phyloP scores from a whole-genome alignment of 1,140 invertebrate species.

The Ceratoteleas bidentatus region DNA sequence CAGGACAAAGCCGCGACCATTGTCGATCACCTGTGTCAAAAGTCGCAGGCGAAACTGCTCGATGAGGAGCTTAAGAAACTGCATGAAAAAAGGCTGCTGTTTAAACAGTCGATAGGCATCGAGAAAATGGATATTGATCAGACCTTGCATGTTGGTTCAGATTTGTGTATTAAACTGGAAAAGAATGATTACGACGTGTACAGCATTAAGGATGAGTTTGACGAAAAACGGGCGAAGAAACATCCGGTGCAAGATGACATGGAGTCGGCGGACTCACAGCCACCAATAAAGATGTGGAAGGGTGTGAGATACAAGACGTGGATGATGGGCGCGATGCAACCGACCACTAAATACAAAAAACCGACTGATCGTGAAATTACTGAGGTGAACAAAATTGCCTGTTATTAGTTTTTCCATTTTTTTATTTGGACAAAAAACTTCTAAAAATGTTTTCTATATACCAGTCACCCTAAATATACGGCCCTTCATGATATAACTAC shows the following conservation, averaged over 20 bases:
- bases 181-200: constrained; percentile 72
- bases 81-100: constrained; percentile 70
- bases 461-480: too few species aligned
- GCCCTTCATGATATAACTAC: too few species aligned
- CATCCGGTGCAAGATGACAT: constrained; percentile 73
- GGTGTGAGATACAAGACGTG: constrained; percentile 88
- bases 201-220: constrained; percentile 82
- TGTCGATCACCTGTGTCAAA: constrained; percentile 84
- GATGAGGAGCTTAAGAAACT: constrained; percentile 76
- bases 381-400: too few species aligned
- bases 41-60: constrained; percentile 75
- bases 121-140: constrained; percentile 69
- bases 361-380: constrained; percentile 91
- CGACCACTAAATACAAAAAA: constrained; percentile 87
- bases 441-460: too few species aligned
- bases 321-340: constrained; percentile 84
- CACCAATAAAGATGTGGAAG: constrained; percentile 86
- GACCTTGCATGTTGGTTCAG: constrained; percentile 60
- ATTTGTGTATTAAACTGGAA: constrained; percentile 60
- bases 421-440: too few species aligned
- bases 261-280: constrained; percentile 78
- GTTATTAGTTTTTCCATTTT: too few species aligned
- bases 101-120: constrained; percentile 67
- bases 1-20: constrained; percentile 84
- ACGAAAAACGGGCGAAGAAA: constrained; percentile 81